Evolutionary conservation across 2,797 vertebrate species (phyloP), one percentile per base, ranked within the genome.

Genomic region (Darevskia mixta): DNA sequence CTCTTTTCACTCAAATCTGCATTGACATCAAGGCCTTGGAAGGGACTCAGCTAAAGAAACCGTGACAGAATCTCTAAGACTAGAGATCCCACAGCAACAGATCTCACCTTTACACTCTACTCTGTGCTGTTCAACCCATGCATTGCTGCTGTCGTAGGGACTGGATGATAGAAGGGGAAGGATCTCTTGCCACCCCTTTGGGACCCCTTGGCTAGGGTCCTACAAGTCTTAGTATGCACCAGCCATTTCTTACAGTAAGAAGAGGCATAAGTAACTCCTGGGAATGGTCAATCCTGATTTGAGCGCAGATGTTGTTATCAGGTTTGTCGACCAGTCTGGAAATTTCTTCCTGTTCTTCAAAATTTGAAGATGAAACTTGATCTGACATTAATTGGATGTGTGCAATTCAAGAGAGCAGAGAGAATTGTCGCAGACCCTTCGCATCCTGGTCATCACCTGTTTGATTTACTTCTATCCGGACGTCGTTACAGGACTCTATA

Each of bases 321-420:
- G 9, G 38, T 9, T 41, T 77, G 75, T 45, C 27, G 75, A 43
- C 41, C 18, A 77, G 8, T 4, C 41, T 43, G 23, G 41, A 29
- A 45, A 77, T 43, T 43, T 6, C 5, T 45, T 43, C 41, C 23
- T 77, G 23, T 45, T 77, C 75, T 27, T 9, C 4, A 77, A 41
- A 25, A 43, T 10, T 43, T 43, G 18, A 18, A 86, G 93, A 90
- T 82, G 89, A 86, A 93, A 90, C 86, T 79, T 87, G 43, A 45
- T 7, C 86, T 35, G 58, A 61, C 18, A 61, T 61, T 61, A 61
- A 61, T 61, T 61, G 58, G 58, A 61, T 20, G 58, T 18, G 20
- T 61, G 58, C 58, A 61, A 61, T 61, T 61, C 5, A 35, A 35
- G 2, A 35, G 35, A 35, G 35, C 35, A 35, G 35, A 35, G 35